A percentile compares a stretch with the other conserved stretches of the same genome.
Conservation (phyloP, 2,888 invertebrate genomes). For the Latrodectus hesperus region DNA sequence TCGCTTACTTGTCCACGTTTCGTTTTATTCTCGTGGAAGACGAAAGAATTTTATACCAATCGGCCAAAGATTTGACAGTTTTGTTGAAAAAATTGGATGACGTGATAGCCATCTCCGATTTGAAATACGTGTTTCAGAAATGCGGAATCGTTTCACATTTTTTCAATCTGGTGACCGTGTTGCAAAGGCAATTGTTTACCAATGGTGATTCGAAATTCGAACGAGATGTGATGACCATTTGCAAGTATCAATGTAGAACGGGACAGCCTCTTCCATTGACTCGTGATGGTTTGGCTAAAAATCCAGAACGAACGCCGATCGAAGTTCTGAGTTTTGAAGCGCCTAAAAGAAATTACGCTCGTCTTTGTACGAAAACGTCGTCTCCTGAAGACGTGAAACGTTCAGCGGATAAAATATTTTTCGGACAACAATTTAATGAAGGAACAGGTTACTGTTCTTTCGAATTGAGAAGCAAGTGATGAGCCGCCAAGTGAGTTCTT, state of each 20-base stretch:
- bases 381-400: neutral
- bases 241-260: constrained; percentile 31
- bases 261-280: constrained; percentile 19
- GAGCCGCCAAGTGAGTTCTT: too few relatives aligned
- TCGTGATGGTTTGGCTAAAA: too few relatives aligned
- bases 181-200: neutral
- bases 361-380: neutral
- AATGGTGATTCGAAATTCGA: neutral
- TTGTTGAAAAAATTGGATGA: neutral
- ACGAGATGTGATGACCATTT: too few relatives aligned
- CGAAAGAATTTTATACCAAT: too few relatives aligned
- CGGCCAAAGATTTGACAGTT: neutral
- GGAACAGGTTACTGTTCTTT: constrained; percentile 4
- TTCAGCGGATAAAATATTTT: too few relatives aligned
- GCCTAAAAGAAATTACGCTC: constrained; percentile 28
- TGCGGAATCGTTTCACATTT: constrained; percentile 3
- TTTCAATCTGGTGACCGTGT: constrained; percentile 8
- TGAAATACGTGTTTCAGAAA: constrained; percentile 2
- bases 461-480: too few relatives aligned
- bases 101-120: neutral
- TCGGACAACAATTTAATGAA: constrained; percentile 27
- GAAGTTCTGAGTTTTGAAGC: too few relatives aligned
- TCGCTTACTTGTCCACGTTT: too few relatives aligned
- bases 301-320: too few relatives aligned
- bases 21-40: too few relatives aligned